phyloP scores from a whole-genome alignment of 2,888 invertebrate genomes.

The Caenorhabditis afra region DNA sequence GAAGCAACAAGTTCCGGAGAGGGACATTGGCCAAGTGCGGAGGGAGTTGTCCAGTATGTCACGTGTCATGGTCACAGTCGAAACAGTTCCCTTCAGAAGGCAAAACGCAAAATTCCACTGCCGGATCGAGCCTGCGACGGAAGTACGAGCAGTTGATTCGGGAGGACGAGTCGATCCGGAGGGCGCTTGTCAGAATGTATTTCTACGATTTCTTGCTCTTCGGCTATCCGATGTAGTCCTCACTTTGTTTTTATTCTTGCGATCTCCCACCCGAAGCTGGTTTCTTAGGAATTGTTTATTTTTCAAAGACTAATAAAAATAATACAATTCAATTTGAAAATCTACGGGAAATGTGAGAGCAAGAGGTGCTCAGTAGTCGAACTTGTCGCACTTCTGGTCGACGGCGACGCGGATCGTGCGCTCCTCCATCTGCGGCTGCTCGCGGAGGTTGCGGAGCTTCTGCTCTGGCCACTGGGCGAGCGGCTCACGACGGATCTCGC shows the following conservation, averaged over 20 bases:
- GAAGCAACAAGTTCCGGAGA: slow-evolving; percentile 22
- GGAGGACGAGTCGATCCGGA: slow-evolving; percentile 31
- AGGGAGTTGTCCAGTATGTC: slow-evolving; percentile 27
- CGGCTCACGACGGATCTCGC: slow-evolving; percentile 56
- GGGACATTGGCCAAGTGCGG: slow-evolving; percentile 16
- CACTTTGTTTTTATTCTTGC: neutral
- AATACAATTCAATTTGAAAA: slow-evolving; percentile 50
- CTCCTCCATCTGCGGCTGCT: slow-evolving; percentile 50
- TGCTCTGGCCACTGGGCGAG: slow-evolving; percentile 44
- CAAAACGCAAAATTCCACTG: slow-evolving; percentile 36
- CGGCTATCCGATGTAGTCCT: slow-evolving; percentile 31
- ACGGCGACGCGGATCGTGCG: slow-evolving; percentile 36
- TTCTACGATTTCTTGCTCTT: slow-evolving; percentile 43
- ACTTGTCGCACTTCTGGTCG: slow-evolving; percentile 55
- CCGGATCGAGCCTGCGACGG: slow-evolving; percentile 13
- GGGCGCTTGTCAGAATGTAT: slow-evolving; percentile 42
- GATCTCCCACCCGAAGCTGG: neutral
- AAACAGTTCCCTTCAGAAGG: slow-evolving; percentile 14
- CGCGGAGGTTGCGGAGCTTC: slow-evolving; percentile 35
- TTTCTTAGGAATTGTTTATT: slow-evolving; percentile 44
- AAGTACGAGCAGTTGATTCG: slow-evolving; percentile 26
- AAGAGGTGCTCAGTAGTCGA: slow-evolving; percentile 46
- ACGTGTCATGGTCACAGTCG: neutral
- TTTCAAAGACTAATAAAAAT: slow-evolving; percentile 21
- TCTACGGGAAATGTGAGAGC: slow-evolving; percentile 15